Evolutionary conservation across 2,888 invertebrate species (phyloP).

Genomic region (Toxonevra muliebris): DNA sequence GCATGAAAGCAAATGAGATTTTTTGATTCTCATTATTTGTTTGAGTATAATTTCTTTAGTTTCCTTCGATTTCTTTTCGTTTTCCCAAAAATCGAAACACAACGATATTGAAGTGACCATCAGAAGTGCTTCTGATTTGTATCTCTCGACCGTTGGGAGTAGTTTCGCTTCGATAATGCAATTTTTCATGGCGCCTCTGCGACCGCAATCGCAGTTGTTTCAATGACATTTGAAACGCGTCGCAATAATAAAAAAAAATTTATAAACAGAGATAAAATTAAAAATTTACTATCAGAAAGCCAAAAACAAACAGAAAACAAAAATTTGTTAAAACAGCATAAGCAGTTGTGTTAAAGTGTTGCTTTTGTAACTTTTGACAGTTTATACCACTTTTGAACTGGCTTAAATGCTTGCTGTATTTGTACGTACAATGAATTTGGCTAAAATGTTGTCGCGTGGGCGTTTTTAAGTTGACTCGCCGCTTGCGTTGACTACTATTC

Average conservation of each 20-base stretch:
- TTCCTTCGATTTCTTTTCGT: no score
- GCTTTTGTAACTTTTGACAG: slow-evolving; percentile 5
- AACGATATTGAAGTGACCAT: no score
- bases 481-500: no score
- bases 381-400: background rate
- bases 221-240: background rate
- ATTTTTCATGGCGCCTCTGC: slow-evolving; percentile 1
- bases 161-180: background rate
- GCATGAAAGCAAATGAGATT: no score
- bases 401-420: background rate
- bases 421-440: no score
- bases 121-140: no score
- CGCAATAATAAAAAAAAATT: background rate
- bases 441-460: no score
- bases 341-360: background rate
- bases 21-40: no score
- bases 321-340: background rate
- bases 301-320: background rate
- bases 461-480: no score
- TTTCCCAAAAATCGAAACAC: no score
- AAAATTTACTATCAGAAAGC: background rate
- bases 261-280: background rate
- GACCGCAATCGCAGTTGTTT: background rate
- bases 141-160: background rate
- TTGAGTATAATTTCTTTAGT: no score